Base-by-base conservation (phyloP, 2,888 invertebrate genomes). In the Hybos culiciformis region DNA sequence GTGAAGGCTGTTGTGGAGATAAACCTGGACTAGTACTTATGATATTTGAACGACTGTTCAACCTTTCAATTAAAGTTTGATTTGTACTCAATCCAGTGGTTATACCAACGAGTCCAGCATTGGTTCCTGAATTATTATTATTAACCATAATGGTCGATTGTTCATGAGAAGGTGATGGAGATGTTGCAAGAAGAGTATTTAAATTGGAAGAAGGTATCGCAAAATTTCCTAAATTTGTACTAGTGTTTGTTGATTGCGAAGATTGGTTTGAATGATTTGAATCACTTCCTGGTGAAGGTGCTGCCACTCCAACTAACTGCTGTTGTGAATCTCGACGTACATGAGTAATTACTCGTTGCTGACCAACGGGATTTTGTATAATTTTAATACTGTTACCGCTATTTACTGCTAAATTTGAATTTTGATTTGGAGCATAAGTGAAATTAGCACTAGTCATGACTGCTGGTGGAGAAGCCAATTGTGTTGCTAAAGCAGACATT, bases 121-220 rank as follows among this genome's bases (percentile, higher is more conserved):
- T 29, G 29, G n/a, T 12, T n/a, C n/a, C n/a, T n/a, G 12, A n/a
- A 29, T 12, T 29, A 20, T 33, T 41, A 37, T 37, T 46, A 24
- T 44, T 46, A 9, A 26, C 33, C 5, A 34, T 37, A 20, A 15
- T 18, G 4, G 34, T 31, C 5, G 46, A 44, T 14, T 43, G 37
- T 50, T 64, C 64, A 18, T 58, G 62, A 15, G 59, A 60, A 18
- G 65, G 64, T 3, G 63, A 60, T 7, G 66, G 59, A 15, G 64
- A 58, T 29, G 63, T 73, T 43, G 73, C 73, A 18, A 75, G 59
- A 48, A 76, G 58, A 9, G 75, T 73, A 45, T 70, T 73, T 34
- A 75, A 62, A n/a, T n/a, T n/a, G n/a, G n/a, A n/a, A 39, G 71
- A 70, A 36, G 75, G 74, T 65, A 75, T 72, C 9, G 74, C 70